Percentiles rank a stretch among this genome's conserved stretches.
Evolutionary conservation across 1,140 invertebrate genomes (phyloP).

Genomic region (Zaprionus kolodkinae): DNA sequence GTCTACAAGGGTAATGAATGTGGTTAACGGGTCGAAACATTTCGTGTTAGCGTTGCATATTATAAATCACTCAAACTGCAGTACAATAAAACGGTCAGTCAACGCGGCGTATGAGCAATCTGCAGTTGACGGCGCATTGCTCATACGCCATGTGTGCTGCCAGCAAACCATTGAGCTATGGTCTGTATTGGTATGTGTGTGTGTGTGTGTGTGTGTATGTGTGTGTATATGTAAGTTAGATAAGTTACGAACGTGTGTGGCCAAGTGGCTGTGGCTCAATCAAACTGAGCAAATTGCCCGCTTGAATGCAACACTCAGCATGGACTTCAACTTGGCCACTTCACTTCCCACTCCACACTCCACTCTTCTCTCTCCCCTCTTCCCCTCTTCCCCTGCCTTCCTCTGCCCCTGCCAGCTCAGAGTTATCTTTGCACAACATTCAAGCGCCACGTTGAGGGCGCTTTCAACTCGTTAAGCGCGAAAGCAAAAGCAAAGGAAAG

Average conservation of each 20-base stretch:
- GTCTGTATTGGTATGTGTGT: too few relatives aligned
- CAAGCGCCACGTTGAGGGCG: not conserved
- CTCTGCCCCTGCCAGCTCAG: not conserved
- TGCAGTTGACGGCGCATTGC: conserved; percentile 57
- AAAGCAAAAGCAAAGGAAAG: conserved; percentile 5
- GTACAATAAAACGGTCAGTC: conserved; percentile 8
- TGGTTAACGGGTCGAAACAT: conserved; percentile 23
- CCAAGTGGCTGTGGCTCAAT: conserved; percentile 19
- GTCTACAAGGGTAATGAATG: conserved; percentile 20
- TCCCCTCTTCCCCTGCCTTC: too few relatives aligned
- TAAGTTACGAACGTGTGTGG: conserved; percentile 11
- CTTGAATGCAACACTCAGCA: conserved; percentile 18
- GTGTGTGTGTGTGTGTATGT: too few relatives aligned
- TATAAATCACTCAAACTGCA: conserved; percentile 26
- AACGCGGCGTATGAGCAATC: conserved; percentile 65
- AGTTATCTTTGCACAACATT: conserved; percentile 11
- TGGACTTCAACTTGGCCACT: conserved; percentile 8
- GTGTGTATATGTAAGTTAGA: not conserved
- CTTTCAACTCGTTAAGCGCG: conserved; percentile 58
- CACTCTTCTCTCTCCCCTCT: not conserved
- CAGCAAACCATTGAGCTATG: not conserved
- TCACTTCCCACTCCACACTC: not conserved
- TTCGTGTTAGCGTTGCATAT: not conserved
- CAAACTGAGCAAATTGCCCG: conserved; percentile 9
- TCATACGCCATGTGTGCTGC: not conserved